These are phyloP conservation scores for Chironomus tentans DNA, from an alignment of 2,888 invertebrate genomes.

Conservation along the genomic window DNA sequence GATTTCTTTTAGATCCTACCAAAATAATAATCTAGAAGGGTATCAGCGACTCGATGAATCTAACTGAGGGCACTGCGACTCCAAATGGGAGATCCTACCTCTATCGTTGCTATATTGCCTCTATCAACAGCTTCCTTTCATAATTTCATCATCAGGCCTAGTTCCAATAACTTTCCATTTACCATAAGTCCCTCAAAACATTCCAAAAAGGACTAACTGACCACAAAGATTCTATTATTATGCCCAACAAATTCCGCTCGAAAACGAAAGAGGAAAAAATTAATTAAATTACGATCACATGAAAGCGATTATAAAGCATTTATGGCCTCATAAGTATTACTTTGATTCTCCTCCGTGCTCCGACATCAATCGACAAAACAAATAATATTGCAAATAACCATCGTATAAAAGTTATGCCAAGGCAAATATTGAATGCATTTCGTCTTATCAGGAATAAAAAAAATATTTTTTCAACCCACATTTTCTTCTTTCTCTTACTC, in stretches of 20 bases:
- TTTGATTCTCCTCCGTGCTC: neutral
- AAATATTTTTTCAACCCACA: conserved; percentile 15
- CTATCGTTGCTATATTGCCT: too few species aligned
- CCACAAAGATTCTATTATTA: too few species aligned
- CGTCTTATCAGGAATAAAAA: conserved; percentile 16
- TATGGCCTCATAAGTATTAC: neutral
- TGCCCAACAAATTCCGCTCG: neutral
- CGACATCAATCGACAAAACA: conserved; percentile 22
- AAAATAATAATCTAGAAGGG: too few species aligned
- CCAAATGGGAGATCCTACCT: too few species aligned
- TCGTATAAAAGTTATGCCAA: neutral
- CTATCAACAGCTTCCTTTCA: too few species aligned
- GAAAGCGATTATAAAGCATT: conserved; percentile 4
- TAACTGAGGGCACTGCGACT: too few species aligned
- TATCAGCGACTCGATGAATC: too few species aligned
- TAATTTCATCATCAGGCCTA: too few species aligned
- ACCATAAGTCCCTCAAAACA: too few species aligned
- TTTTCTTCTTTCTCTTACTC: neutral
- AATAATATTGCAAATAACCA: conserved; percentile 11
- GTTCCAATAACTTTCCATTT: too few species aligned
- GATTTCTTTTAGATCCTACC: too few species aligned
- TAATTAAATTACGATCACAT: conserved; percentile 26
- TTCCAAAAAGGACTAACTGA: too few species aligned
- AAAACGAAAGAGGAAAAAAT: conserved; percentile 1
- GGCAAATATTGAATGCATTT: conserved; percentile 8